Evolutionary conservation across 2,113 vertebrate genomes (phyloP), one percentile per base, ranked within the genome.

Genomic region (Orthonyx spaldingii): DNA sequence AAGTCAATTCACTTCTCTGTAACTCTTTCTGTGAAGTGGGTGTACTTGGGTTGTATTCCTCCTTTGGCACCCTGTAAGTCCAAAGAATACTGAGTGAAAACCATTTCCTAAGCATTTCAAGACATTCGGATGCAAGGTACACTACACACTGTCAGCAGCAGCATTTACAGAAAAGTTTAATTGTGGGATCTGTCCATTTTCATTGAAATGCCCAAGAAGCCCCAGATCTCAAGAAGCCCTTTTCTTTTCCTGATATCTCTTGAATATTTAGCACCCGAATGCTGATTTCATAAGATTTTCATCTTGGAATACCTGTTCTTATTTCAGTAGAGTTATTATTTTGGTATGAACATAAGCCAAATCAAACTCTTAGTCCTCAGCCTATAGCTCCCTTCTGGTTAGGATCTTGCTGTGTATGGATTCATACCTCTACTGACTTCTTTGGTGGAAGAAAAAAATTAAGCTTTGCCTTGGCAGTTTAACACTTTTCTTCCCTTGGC

Each of bases 1-100:
- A 85, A 70, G 44, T 70, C 88, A 92, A 72, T 94, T 87, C 90
- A 84, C 66, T 95, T 95, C 56, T 59, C 74, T 42, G n/a, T 50
- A 87, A 47, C 50, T 78, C 37, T 74, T 61, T 72, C 47, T 78
- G 56, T 41, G 21, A 88, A 90, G 75, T 57, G 52, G 41, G 32
- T 55, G 30, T 23, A 14, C 19, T 79, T 69, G 35, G 19, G 42
- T 64, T 76, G 39, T 32, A 37, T 21, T 91, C 47, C 16, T 92
- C 47, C 37, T 77, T 44, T 7, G 1, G 28, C 33, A 47, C 11
- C 33, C 33, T 35, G 14, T 57, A 32, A 64, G 27, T 77, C 70
- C 68, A 61, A 60, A 68, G 12, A 26, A 44, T 64, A 32, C 30
- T 3, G 33, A 70, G 16, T 46, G 32, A 74, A 85, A 90, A 44